Evolutionary conservation across 1,140 invertebrate species (phyloP).

Genomic region (Papilio machaon): DNA sequence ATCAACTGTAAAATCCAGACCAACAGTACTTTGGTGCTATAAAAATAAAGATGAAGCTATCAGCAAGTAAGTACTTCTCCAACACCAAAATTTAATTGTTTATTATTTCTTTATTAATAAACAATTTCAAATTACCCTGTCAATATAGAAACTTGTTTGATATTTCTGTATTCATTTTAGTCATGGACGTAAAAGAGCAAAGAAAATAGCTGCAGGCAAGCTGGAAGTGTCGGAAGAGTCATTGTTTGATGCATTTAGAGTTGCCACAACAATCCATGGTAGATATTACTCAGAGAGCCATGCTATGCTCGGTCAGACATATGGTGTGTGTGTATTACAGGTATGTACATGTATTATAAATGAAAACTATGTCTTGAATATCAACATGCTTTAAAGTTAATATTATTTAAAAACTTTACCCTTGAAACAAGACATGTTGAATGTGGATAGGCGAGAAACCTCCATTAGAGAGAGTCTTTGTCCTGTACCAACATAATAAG

Average conservation of each 20-base stretch:
- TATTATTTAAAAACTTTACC: too few species aligned
- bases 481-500: too few species aligned
- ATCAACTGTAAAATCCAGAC: slow-evolving; percentile 94
- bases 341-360: slow-evolving; percentile 69
- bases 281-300: slow-evolving; percentile 99
- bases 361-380: too few species aligned
- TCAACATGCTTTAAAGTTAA: too few species aligned
- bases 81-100: too few species aligned
- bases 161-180: slow-evolving; percentile 79
- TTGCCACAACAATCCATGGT: slow-evolving; percentile 98
- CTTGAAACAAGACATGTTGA: too few species aligned
- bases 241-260: slow-evolving; percentile 97
- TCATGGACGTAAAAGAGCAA: slow-evolving; percentile 96
- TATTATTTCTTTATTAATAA: background rate
- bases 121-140: background rate
- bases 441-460: too few species aligned
- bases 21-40: slow-evolving; percentile 98
- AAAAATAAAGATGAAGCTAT: slow-evolving; percentile 95
- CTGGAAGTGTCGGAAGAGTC: slow-evolving; percentile 97
- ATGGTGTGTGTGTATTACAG: slow-evolving; percentile 98
- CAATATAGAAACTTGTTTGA: background rate
- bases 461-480: too few species aligned
- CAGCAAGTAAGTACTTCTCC: slow-evolving; percentile 85
- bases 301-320: slow-evolving; percentile 98
- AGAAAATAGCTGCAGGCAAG: slow-evolving; percentile 95